phyloP scores from a whole-genome alignment of 2,888 invertebrate species.

The Disparrhopalites patrizii region DNA sequence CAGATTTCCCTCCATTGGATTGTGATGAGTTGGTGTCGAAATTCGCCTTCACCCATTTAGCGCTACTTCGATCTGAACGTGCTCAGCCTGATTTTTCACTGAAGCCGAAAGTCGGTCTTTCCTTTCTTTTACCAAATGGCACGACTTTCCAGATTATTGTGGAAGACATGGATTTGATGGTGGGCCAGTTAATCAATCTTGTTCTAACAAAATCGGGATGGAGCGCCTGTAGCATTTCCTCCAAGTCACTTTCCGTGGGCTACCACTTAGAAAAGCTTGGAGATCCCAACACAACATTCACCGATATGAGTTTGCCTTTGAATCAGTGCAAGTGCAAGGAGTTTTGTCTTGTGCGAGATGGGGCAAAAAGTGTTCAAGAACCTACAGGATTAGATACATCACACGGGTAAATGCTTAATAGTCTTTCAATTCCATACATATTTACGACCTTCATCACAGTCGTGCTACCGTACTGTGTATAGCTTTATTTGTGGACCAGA shows the following conservation, averaged over 20 bases:
- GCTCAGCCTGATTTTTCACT: conserved; percentile 15
- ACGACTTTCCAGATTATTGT: conserved; percentile 32
- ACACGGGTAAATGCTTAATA: conserved; percentile 39
- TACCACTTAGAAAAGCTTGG: conserved; percentile 47
- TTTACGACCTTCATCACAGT: neutral
- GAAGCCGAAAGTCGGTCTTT: conserved; percentile 26
- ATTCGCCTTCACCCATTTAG: conserved; percentile 85
- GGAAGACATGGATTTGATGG: conserved; percentile 32
- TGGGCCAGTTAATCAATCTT: conserved; percentile 39
- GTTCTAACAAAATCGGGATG: conserved; percentile 42
- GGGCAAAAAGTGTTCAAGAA: conserved; percentile 47
- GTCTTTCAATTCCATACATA: no score
- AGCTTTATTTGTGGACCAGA: neutral
- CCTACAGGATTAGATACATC: conserved; percentile 22
- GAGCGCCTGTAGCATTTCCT: conserved; percentile 24
- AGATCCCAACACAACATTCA: conserved; percentile 34
- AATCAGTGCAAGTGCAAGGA: conserved; percentile 42
- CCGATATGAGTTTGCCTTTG: conserved; percentile 36
- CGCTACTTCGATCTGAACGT: conserved; percentile 69
- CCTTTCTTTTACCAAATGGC: conserved; percentile 44
- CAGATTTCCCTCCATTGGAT: conserved; percentile 88
- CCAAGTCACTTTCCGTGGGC: conserved; percentile 20
- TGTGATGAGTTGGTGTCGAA: conserved; percentile 83
- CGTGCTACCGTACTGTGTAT: neutral
- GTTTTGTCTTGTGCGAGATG: conserved; percentile 47